Percentiles rank a stretch among this genome's conserved stretches.
Conservation (phyloP, 2,888 invertebrate genomes). For the Piscicola geometra region DNA sequence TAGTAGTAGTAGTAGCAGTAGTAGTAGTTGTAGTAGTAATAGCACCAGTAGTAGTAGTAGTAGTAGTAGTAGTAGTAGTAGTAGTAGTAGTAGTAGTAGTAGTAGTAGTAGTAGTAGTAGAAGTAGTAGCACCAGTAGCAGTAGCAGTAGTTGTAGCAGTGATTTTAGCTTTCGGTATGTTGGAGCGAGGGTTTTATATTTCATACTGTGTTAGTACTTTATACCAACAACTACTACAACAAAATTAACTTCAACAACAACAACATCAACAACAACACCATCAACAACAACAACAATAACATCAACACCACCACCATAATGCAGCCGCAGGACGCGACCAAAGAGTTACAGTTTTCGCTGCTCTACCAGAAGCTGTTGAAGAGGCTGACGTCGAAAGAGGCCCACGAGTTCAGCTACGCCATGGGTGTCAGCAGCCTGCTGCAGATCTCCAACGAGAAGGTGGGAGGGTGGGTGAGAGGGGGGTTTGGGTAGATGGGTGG, state of each 20-base stretch:
- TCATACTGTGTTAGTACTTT: too few species aligned
- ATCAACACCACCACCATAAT: too few species aligned
- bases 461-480: not conserved
- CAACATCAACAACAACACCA: too few species aligned
- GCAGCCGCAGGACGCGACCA: not conserved
- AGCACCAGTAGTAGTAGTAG: conserved; percentile 19
- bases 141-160: too few species aligned
- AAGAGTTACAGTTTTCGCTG: not conserved
- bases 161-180: not conserved
- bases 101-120: conserved; percentile 14
- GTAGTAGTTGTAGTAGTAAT: conserved; percentile 7
- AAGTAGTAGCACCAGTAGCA: not conserved
- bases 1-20: conserved; percentile 17
- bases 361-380: not conserved
- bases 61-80: conserved; percentile 14
- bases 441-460: not conserved
- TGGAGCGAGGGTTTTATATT: conserved; percentile 17
- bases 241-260: too few species aligned
- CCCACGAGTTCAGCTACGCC: not conserved
- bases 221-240: too few species aligned
- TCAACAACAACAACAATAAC: too few species aligned
- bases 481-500: too few species aligned
- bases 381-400: not conserved
- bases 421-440: not conserved
- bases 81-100: conserved; percentile 14